Percentiles rank a stretch among this genome's conserved stretches.
Evolutionary conservation across 2,797 vertebrate species (phyloP).

Genomic region (Erithacus rubecula): DNA sequence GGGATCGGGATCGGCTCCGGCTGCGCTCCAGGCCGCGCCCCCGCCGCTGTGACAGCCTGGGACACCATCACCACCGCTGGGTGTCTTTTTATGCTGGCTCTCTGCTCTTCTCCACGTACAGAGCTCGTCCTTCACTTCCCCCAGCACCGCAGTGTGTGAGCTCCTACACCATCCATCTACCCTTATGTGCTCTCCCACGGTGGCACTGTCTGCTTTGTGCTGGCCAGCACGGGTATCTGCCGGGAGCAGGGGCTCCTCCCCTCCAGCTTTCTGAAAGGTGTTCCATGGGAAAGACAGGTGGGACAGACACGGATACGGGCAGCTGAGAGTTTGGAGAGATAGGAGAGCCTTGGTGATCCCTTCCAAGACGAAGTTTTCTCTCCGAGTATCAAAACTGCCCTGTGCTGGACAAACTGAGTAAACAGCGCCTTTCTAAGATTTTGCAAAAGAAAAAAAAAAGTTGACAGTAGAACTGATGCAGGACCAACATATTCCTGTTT

Average conservation of each 20-base stretch:
- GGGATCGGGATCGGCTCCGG: neutral
- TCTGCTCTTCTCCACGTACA: no score
- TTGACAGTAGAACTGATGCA: neutral
- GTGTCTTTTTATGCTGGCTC: no score
- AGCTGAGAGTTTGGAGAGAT: neutral
- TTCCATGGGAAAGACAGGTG: neutral
- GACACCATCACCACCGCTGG: no score
- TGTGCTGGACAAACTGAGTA: neutral
- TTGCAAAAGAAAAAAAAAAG: neutral
- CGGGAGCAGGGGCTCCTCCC: neutral
- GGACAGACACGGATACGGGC: fast-evolving
- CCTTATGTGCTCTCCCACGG: neutral
- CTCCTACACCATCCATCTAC: neutral
- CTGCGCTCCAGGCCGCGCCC: neutral
- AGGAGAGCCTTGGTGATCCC: no score
- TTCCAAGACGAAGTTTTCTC: neutral
- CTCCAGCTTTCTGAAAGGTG: neutral
- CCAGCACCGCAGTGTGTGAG: no score
- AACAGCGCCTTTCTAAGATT: neutral
- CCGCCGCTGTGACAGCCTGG: neutral
- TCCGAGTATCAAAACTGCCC: neutral
- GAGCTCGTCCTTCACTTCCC: no score
- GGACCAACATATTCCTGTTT: neutral
- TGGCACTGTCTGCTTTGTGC: neutral
- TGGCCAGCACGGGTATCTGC: fast-evolving